Evolutionary conservation across 2,888 invertebrate genomes (phyloP).

Genomic region (Phymatocera aterrima): DNA sequence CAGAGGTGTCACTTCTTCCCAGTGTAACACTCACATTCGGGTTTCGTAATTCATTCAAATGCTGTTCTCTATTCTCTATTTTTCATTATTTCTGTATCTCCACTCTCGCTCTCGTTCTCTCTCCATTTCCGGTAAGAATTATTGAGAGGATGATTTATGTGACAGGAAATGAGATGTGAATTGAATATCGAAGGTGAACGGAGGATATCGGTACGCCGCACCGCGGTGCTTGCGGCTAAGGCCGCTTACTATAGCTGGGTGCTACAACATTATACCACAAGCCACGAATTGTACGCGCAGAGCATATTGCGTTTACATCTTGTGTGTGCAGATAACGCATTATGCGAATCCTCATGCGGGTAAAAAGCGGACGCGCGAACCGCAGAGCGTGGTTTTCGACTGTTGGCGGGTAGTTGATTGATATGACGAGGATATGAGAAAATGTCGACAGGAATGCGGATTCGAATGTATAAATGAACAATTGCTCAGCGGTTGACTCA

Average conservation of each 20-base stretch:
- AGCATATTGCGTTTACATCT: constrained; percentile 18
- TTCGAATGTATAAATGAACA: background rate
- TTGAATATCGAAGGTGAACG: constrained; percentile 33
- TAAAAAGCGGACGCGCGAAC: constrained; percentile 10
- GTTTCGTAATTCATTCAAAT: too few species aligned
- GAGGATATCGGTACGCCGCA: constrained; percentile 4
- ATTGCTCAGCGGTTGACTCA: constrained; percentile 1
- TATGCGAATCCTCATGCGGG: background rate
- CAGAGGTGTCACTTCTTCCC: too few species aligned
- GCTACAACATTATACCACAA: background rate
- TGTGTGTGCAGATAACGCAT: background rate
- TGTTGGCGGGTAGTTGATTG: too few species aligned
- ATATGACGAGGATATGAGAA: background rate
- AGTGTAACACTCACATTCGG: too few species aligned
- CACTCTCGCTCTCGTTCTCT: too few species aligned
- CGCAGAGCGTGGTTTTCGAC: too few species aligned
- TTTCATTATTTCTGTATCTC: too few species aligned
- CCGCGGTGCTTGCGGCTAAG: background rate
- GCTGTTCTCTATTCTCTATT: too few species aligned
- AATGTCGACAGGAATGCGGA: background rate
- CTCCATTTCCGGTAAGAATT: background rate
- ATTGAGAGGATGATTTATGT: background rate
- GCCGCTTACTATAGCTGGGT: background rate
- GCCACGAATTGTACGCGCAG: background rate
- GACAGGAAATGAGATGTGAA: constrained; percentile 27